phyloP scores from a whole-genome alignment of 2,113 vertebrate genomes.

The Pangasianodon gigas region DNA sequence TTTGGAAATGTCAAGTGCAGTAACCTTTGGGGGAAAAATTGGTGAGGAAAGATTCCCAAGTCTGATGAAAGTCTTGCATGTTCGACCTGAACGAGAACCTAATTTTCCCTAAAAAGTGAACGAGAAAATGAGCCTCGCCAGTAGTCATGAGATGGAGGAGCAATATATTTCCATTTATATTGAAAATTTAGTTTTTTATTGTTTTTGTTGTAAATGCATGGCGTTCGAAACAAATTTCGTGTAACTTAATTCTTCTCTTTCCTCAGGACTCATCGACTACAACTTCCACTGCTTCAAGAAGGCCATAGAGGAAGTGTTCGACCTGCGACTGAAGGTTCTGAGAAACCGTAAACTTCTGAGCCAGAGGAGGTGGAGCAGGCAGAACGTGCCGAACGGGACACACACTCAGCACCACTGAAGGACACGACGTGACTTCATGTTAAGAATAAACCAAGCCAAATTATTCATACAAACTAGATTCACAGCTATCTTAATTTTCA shows the following conservation, averaged over 20 bases:
- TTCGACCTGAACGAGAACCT: background rate
- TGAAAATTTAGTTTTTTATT: no score
- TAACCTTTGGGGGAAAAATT: background rate
- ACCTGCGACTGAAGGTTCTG: slow-evolving; percentile 87
- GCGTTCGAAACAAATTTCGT: background rate
- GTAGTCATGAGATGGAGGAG: no score
- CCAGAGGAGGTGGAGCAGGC: slow-evolving; percentile 82
- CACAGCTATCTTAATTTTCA: background rate
- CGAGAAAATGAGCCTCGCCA: background rate
- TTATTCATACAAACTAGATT: background rate
- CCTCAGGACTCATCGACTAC: slow-evolving; percentile 91
- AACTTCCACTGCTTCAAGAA: slow-evolving; percentile 97
- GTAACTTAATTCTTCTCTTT: slow-evolving; percentile 34
- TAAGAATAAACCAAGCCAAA: background rate
- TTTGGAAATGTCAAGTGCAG: background rate
- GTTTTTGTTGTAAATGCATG: background rate
- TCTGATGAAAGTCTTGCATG: background rate
- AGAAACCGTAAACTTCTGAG: slow-evolving; percentile 85
- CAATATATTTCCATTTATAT: background rate
- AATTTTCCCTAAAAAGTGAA: background rate
- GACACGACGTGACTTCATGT: background rate
- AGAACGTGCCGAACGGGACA: slow-evolving; percentile 77
- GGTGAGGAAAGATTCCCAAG: background rate
- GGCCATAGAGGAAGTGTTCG: slow-evolving; percentile 95
- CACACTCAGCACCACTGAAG: slow-evolving; percentile 64